Base-by-base conservation (phyloP, 2,797 vertebrate genomes). In the Chrysocyon brachyurus region DNA sequence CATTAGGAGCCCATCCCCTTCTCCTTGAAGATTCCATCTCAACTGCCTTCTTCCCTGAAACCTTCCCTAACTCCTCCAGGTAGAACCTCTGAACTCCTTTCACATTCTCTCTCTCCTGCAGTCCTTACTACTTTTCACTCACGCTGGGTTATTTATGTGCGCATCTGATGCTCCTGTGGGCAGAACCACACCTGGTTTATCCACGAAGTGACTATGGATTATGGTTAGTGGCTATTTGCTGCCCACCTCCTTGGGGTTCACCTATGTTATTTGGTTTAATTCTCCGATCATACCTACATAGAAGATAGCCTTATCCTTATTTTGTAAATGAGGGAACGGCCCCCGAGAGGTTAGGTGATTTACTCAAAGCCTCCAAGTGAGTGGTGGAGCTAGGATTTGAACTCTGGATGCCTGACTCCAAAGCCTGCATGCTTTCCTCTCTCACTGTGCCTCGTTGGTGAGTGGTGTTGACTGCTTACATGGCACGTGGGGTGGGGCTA, bases 371-470 rank as follows among this genome's bases (percentile, higher is more conserved):
- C 95, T 87, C 83, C 1, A 1, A 36, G 4, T 11, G 1, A 75
- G 28, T 8, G 57, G 4, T 7, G 11, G 89, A 28, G 82, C 12
- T 5, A 24, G 49, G 36, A 31, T n/a, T 49, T 72, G 64, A 66
- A 61, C 64, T n/a, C 83, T 6, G 17, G 68, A 5, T 1, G 2
- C 26, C 26, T 12, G 28, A 10, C 56, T 68, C 10, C 1, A 16
- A 16, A 31, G 12, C 10, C 84, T 2, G 17, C 0, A 0, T 17
- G 16, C 33, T 49, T 24, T 72, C 46, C 72, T 68, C 21, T 70
- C 5, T 1, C 33, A 1, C 19, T 1, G 0, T 4, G 0, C n/a
- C 19, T 21, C 22, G 16, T 9, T 8, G n/a, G 26, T 12, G 70
- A 63, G 17, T 1, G 5, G 10, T 33, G 21, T 1, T 31, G 1